phyloP scores from a whole-genome alignment of 2,113 vertebrate species.

The Chamaetylas fuelleborni region DNA sequence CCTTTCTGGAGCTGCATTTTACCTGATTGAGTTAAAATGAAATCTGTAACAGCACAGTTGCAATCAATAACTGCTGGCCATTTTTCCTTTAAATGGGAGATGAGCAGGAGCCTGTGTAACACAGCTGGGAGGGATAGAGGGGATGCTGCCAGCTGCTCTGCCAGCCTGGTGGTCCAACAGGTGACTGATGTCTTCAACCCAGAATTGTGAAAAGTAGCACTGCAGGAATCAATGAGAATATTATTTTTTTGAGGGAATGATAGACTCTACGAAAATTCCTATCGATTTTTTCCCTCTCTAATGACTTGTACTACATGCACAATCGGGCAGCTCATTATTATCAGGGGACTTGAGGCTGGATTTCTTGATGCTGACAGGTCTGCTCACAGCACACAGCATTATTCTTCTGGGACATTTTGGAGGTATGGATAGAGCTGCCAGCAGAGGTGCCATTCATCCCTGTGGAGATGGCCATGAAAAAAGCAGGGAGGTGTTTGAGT shows the following conservation, averaged over 20 bases:
- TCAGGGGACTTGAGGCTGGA: slow-evolving; percentile 3
- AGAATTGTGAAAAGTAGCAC: neutral
- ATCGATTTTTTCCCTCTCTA: slow-evolving; percentile 50
- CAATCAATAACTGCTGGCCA: slow-evolving; percentile 10
- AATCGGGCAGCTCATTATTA: slow-evolving; percentile 38
- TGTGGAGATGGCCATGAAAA: neutral
- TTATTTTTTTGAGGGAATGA: slow-evolving; percentile 55
- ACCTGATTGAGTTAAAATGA: neutral
- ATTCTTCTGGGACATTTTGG: neutral
- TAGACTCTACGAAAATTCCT: neutral
- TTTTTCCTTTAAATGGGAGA: neutral
- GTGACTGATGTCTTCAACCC: slow-evolving; percentile 21
- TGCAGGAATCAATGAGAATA: slow-evolving; percentile 46
- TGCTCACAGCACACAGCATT: neutral
- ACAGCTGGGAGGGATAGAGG: neutral
- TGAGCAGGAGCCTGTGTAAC: neutral
- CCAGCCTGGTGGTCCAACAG: slow-evolving; percentile 20
- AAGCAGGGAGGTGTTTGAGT: neutral
- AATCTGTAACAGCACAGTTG: neutral
- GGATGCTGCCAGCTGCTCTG: neutral
- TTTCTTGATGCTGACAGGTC: slow-evolving; percentile 14
- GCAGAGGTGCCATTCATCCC: neutral
- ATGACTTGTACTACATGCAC: slow-evolving; percentile 63
- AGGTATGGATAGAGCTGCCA: neutral
- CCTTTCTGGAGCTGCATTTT: neutral